Evolutionary conservation across 2,113 vertebrate genomes (phyloP).

Genomic region (Pseudolaguvia tuberculata): DNA sequence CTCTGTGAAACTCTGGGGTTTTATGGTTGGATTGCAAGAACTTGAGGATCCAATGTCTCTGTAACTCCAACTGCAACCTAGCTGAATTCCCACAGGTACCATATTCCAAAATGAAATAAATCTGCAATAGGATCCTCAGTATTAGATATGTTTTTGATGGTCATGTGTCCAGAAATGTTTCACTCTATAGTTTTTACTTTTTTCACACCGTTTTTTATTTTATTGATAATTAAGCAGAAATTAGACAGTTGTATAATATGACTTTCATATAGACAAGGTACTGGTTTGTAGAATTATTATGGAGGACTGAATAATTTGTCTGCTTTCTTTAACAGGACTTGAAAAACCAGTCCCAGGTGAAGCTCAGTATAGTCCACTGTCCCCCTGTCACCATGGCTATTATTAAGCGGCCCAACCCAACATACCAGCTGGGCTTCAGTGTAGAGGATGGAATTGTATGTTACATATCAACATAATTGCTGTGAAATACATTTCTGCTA

Average conservation of each 20-base stretch:
- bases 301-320: background rate
- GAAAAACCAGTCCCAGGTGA: conserved; percentile 78
- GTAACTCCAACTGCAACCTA: too few relatives aligned
- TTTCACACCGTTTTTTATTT: too few relatives aligned
- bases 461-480: background rate
- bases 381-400: conserved; percentile 91
- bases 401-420: conserved; percentile 80
- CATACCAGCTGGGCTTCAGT: conserved; percentile 91
- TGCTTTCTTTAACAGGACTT: conserved; percentile 71
- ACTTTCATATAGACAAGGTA: background rate
- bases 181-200: background rate
- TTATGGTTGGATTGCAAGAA: too few relatives aligned
- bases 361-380: conserved; percentile 86
- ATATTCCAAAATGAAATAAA: too few relatives aligned
- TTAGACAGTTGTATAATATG: background rate
- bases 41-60: too few relatives aligned
- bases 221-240: background rate
- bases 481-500: background rate
- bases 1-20: too few relatives aligned
- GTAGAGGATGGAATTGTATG: conserved; percentile 92
- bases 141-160: too few relatives aligned
- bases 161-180: background rate
- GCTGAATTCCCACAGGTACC: too few relatives aligned
- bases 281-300: background rate
- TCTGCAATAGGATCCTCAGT: too few relatives aligned